These are phyloP conservation scores for Drusus annulatus DNA, from an alignment of 1,140 invertebrate genomes.

Conservation along the genomic window DNA sequence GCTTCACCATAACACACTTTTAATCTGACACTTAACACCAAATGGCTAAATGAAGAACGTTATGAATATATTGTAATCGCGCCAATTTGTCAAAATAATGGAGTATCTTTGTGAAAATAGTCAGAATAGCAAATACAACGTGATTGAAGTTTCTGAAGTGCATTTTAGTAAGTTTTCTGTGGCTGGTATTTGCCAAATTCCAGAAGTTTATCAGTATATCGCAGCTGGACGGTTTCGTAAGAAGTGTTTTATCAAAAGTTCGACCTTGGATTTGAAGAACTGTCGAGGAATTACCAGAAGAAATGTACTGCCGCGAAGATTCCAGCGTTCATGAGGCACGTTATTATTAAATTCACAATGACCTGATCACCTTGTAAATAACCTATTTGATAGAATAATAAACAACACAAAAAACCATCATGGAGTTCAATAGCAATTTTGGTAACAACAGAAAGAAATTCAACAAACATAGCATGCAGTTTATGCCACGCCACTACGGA, in stretches of 20 bases:
- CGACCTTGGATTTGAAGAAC: conserved; percentile 41
- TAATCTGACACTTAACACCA: conserved; percentile 44
- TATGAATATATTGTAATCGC: conserved; percentile 32
- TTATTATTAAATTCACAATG: conserved; percentile 8
- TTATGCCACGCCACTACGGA: conserved; percentile 16
- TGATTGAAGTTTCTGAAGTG: conserved; percentile 1
- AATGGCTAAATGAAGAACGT: conserved; percentile 44
- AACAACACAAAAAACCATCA: conserved; percentile 15
- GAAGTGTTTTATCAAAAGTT: conserved; percentile 40
- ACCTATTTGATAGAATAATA: conserved; percentile 1
- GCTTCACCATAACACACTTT: not conserved
- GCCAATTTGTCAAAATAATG: conserved; percentile 51
- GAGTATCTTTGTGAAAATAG: conserved; percentile 45
- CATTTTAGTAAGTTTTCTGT: not conserved
- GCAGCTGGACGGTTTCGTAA: conserved; percentile 48
- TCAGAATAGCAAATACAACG: conserved; percentile 18
- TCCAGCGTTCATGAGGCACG: conserved; percentile 11
- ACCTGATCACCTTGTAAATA: conserved; percentile 30
- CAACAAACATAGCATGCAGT: not conserved
- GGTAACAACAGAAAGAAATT: not conserved
- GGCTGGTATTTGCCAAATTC: not conserved
- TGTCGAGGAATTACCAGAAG: not conserved
- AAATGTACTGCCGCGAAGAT: conserved; percentile 8
- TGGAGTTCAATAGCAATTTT: conserved; percentile 31
- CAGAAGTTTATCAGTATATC: conserved; percentile 26